Percentiles rank a stretch among this genome's conserved stretches.
Evolutionary conservation across 2,888 invertebrate species (phyloP).

Genomic region (Hirtodrosophila alboralis): DNA sequence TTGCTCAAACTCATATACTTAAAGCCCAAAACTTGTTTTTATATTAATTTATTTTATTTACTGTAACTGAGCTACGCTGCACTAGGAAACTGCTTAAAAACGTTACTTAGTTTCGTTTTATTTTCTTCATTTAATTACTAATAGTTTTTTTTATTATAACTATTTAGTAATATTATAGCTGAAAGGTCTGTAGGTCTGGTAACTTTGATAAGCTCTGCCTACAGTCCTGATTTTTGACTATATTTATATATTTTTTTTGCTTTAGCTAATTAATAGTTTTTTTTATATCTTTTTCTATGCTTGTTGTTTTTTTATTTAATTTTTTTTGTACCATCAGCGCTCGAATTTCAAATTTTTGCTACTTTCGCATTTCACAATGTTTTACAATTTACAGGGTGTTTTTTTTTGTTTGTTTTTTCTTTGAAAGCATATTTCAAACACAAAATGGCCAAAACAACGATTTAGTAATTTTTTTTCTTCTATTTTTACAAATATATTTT

Average conservation of each 20-base stretch:
- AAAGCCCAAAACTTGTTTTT: background rate
- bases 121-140: conserved; percentile 29
- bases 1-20: too few relatives aligned
- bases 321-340: conserved; percentile 84
- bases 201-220: conserved; percentile 42
- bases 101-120: conserved; percentile 6
- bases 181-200: conserved; percentile 23
- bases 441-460: conserved; percentile 26
- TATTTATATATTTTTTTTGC: too few relatives aligned
- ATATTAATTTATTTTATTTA: conserved; percentile 11
- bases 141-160: conserved; percentile 21
- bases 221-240: conserved; percentile 41
- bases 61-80: conserved; percentile 35
- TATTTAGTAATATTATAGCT: conserved; percentile 1
- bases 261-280: conserved; percentile 55
- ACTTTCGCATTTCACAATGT: conserved; percentile 54
- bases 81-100: conserved; percentile 38
- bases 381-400: conserved; percentile 59
- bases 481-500: conserved; percentile 22
- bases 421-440: too few relatives aligned
- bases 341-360: conserved; percentile 77
- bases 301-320: conserved; percentile 28
- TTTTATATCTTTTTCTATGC: conserved; percentile 25
- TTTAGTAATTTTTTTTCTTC: conserved; percentile 7
- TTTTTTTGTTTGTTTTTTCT: conserved; percentile 16